Conservation (phyloP, 2,113 vertebrate species). For the Mesoclemmys tuberculata region DNA sequence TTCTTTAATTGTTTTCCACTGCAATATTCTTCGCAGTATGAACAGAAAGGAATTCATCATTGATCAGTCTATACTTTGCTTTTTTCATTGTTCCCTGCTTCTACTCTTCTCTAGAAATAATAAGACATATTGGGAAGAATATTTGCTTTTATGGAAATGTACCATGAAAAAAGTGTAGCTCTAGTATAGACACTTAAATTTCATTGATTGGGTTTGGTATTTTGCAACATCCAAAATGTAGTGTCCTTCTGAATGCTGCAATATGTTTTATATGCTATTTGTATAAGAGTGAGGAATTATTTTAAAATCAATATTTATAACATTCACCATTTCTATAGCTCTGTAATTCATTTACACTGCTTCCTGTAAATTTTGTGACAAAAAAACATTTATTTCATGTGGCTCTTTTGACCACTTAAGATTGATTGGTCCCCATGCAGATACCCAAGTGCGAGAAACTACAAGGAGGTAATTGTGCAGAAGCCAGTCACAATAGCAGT, state of each 20-base stretch:
- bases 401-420: neutral
- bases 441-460: neutral
- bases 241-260: neutral
- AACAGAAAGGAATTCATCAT: neutral
- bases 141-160: neutral
- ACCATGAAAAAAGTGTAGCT: neutral
- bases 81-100: neutral
- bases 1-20: neutral
- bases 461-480: neutral
- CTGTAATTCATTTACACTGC: neutral
- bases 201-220: neutral
- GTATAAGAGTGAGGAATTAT: neutral
- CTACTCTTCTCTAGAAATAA: neutral
- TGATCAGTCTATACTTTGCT: neutral
- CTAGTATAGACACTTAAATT: neutral
- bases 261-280: neutral
- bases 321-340: neutral
- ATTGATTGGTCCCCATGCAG: neutral
- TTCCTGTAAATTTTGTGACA: neutral
- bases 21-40: neutral
- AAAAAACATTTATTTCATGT: neutral
- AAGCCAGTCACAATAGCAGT: neutral
- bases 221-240: neutral
- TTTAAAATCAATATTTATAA: neutral
- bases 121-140: neutral